Percentiles rank a stretch among this genome's conserved stretches.
Conservation (phyloP, 2,888 invertebrate species). For the Macrophya alboannulata region DNA sequence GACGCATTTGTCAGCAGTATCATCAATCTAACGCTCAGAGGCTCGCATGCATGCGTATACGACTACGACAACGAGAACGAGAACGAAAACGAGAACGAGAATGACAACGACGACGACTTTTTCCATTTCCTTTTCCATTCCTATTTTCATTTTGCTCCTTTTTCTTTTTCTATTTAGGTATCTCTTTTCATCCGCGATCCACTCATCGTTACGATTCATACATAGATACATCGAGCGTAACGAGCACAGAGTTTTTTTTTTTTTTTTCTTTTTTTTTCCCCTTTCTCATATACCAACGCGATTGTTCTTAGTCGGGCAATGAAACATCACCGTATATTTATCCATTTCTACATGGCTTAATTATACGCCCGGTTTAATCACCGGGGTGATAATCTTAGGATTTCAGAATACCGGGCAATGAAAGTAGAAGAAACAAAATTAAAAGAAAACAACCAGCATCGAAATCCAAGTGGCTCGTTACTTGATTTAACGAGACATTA, state of each 20-base stretch:
- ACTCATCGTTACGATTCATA: slow-evolving; percentile 1
- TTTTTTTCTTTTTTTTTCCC: too few species aligned
- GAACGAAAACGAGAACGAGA: background rate
- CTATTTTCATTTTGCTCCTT: background rate
- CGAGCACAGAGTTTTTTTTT: background rate
- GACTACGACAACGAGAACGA: background rate
- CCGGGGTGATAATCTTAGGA: background rate
- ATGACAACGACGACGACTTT: background rate
- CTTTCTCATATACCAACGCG: background rate
- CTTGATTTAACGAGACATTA: slow-evolving; percentile 2
- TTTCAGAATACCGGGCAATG: background rate
- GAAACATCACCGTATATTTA: background rate
- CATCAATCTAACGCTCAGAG: slow-evolving; percentile 46
- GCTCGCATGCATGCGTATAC: slow-evolving; percentile 39
- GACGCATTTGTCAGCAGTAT: slow-evolving; percentile 51
- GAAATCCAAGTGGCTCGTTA: background rate
- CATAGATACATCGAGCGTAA: background rate
- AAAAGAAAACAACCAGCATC: background rate
- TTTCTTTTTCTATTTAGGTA: background rate
- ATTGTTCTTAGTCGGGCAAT: background rate
- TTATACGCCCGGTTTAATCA: background rate
- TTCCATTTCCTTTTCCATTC: background rate
- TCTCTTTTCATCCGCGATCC: background rate
- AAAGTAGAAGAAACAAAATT: too few species aligned
- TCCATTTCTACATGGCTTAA: background rate